These are phyloP conservation scores for Dicentrarchus labrax DNA, from an alignment of 2,113 vertebrate genomes.

Conservation along the genomic window DNA sequence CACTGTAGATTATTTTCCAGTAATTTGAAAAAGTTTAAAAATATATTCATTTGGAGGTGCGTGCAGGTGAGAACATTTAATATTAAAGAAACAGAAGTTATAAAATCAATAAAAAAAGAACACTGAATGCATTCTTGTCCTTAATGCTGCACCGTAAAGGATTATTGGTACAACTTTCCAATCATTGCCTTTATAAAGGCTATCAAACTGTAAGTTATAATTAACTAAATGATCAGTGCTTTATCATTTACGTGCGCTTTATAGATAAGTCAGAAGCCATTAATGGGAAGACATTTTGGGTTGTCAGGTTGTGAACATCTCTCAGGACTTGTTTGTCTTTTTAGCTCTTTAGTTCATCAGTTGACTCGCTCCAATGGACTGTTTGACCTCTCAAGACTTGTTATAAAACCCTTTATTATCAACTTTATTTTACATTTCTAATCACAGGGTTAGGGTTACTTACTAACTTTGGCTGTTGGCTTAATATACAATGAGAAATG, in stretches of 20 bases:
- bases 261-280: neutral
- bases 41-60: neutral
- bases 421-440: no score
- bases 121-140: neutral
- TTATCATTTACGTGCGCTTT: neutral
- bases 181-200: constrained; percentile 10
- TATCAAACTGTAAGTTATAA: neutral
- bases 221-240: neutral
- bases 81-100: constrained; percentile 31
- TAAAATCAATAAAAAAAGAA: constrained; percentile 32
- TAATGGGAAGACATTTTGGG: neutral
- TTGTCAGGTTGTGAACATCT: constrained; percentile 9
- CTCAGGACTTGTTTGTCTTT: neutral
- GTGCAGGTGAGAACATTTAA: constrained; percentile 24
- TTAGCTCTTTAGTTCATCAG: neutral
- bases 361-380: neutral
- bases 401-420: neutral
- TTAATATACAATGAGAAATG: neutral
- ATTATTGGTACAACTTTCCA: neutral
- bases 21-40: constrained; percentile 16
- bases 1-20: neutral
- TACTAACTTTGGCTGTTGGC: neutral
- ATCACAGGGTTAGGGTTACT: neutral
- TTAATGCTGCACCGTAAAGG: neutral
- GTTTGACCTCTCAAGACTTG: neutral